Conservation (phyloP, 64 coral and sea anemone genomes). For the Stylophora pistillata region DNA sequence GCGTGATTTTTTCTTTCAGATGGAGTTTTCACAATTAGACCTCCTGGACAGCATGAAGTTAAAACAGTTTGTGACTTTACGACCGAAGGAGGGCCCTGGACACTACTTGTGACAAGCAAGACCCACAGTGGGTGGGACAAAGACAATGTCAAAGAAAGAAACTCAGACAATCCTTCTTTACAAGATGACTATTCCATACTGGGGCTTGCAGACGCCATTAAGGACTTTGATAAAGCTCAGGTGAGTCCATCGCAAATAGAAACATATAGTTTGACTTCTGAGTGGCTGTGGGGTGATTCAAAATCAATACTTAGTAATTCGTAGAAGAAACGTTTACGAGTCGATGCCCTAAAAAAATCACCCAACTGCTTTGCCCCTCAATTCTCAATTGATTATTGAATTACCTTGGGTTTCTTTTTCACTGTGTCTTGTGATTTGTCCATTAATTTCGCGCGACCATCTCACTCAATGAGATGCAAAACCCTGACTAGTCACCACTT, state of each 20-base stretch:
- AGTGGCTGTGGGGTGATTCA: too few relatives aligned
- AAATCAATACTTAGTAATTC: too few relatives aligned
- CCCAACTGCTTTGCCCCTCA: too few relatives aligned
- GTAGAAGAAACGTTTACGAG: too few relatives aligned
- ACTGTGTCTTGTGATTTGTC: too few relatives aligned
- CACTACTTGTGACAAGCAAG: conserved; percentile 61
- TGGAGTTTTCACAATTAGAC: conserved; percentile 66
- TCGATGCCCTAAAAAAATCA: too few relatives aligned
- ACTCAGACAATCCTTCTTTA: conserved; percentile 50
- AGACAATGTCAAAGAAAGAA: conserved; percentile 65
- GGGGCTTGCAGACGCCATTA: conserved; percentile 72
- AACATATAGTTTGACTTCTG: not conserved
- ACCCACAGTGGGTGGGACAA: conserved; percentile 44
- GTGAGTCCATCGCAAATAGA: conserved; percentile 2
- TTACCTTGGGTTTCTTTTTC: too few relatives aligned
- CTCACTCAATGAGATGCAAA: too few relatives aligned
- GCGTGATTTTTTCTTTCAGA: conserved; percentile 11
- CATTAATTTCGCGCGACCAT: too few relatives aligned
- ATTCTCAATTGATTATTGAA: too few relatives aligned
- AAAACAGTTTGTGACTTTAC: conserved; percentile 80
- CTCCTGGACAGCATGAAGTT: conserved; percentile 43
- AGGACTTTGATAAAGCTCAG: conserved; percentile 62
- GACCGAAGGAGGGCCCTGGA: conserved; percentile 67
- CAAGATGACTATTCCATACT: conserved; percentile 70
- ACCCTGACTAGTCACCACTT: too few relatives aligned